Evolutionary conservation across 2,113 vertebrate species (phyloP).

Genomic region (Corapipo altera): DNA sequence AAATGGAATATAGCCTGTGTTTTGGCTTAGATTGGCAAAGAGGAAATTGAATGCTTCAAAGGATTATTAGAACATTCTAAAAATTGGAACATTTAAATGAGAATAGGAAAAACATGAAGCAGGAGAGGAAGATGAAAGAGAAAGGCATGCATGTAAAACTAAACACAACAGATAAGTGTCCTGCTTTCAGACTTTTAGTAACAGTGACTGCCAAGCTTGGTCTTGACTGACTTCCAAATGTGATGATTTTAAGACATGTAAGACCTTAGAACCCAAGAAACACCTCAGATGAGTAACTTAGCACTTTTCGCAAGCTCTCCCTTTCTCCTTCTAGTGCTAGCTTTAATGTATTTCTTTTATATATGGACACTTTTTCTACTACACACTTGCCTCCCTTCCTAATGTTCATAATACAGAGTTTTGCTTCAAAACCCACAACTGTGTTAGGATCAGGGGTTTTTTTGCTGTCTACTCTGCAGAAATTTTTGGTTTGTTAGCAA

Average conservation of each 20-base stretch:
- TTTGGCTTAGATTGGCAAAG: conserved; percentile 18
- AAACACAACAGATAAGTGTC: background rate
- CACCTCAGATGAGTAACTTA: background rate
- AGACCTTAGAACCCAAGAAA: background rate
- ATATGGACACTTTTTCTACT: background rate
- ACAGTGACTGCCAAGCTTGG: background rate
- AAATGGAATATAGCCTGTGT: background rate
- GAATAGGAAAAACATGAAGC: conserved; percentile 5
- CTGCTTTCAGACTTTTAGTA: background rate
- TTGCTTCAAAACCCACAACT: background rate
- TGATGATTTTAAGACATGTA: background rate
- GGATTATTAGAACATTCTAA: conserved; percentile 15
- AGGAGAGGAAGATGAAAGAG: background rate
- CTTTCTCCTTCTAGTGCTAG: background rate
- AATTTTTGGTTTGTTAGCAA: background rate
- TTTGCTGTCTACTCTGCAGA: background rate
- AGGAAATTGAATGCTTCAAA: conserved; percentile 51
- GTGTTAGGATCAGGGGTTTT: background rate
- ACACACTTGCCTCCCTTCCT: background rate
- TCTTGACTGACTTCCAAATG: background rate
- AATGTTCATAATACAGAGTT: background rate
- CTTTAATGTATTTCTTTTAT: background rate
- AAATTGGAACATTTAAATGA: background rate
- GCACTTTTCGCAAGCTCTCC: background rate
- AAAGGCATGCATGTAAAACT: background rate